These are phyloP conservation scores for Hanleya hanleyi DNA, from an alignment of 2,888 invertebrate genomes.

Conservation along the genomic window DNA sequence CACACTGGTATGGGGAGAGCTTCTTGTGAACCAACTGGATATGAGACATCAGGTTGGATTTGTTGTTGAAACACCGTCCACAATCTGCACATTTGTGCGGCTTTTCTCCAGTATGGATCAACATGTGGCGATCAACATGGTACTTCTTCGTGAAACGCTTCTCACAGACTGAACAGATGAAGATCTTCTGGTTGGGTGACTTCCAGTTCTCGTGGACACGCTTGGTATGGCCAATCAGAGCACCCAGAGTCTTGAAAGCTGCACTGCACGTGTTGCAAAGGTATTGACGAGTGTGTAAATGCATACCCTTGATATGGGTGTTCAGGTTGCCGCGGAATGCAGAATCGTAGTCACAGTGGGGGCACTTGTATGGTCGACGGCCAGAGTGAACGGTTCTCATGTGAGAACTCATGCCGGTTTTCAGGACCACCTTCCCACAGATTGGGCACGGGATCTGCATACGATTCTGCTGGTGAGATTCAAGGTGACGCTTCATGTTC, in stretches of 20 bases:
- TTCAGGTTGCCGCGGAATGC: constrained; percentile 68
- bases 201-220: constrained; percentile 69
- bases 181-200: constrained; percentile 69
- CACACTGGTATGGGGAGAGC: constrained; percentile 66
- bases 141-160: constrained; percentile 70
- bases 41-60: constrained; percentile 69
- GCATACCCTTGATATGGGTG: constrained; percentile 70
- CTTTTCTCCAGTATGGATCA: constrained; percentile 68
- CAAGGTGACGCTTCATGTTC: constrained; percentile 67
- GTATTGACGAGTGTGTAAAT: constrained; percentile 66
- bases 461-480: constrained; percentile 66
- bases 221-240: constrained; percentile 68
- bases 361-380: constrained; percentile 68
- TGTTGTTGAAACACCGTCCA: constrained; percentile 68
- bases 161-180: constrained; percentile 69
- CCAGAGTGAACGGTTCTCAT: constrained; percentile 70
- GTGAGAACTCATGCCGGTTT: constrained; percentile 68
- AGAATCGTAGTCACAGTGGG: constrained; percentile 68
- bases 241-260: constrained; percentile 68
- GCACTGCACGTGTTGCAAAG: constrained; percentile 67
- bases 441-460: constrained; percentile 69
- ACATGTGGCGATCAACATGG: constrained; percentile 67
- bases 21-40: constrained; percentile 67
- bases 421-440: constrained; percentile 65
- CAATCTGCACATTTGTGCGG: constrained; percentile 68